Evolutionary conservation across 2,888 invertebrate species (phyloP).

Genomic region (Julus scanicus): DNA sequence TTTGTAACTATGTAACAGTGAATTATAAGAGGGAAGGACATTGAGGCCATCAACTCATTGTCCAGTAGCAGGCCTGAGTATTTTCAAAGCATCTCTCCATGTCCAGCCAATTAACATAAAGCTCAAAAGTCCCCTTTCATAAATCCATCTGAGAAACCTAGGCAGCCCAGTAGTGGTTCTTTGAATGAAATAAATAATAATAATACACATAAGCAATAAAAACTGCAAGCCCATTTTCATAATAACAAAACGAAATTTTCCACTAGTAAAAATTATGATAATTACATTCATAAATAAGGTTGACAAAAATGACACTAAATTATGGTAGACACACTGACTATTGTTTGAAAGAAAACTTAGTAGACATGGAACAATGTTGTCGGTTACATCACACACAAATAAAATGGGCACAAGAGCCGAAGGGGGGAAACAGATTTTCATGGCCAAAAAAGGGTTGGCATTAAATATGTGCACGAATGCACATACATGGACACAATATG

Average conservation of each 20-base stretch:
- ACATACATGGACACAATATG: slow-evolving; percentile 40
- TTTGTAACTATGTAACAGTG: background rate
- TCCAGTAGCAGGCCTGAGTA: background rate
- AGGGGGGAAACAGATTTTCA: slow-evolving; percentile 34
- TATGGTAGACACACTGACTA: slow-evolving; percentile 43
- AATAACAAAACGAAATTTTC: slow-evolving; percentile 44
- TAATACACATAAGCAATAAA: slow-evolving; percentile 37
- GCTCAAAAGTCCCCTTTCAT: slow-evolving; percentile 43
- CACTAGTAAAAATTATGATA: slow-evolving; percentile 50
- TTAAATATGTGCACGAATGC: slow-evolving; percentile 31
- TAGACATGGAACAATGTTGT: slow-evolving; percentile 49
- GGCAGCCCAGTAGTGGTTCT: slow-evolving; percentile 45
- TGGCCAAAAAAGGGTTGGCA: slow-evolving; percentile 16
- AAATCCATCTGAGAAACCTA: slow-evolving; percentile 40
- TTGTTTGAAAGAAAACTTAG: slow-evolving; percentile 47
- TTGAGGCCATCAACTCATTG: background rate
- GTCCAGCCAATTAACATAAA: slow-evolving; percentile 36
- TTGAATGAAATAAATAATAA: slow-evolving; percentile 47
- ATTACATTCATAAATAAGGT: slow-evolving; percentile 51
- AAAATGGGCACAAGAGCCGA: slow-evolving; percentile 19
- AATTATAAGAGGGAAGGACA: background rate
- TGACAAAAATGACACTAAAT: slow-evolving; percentile 48
- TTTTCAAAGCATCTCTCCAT: background rate
- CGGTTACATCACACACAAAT: slow-evolving; percentile 35
- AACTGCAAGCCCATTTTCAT: slow-evolving; percentile 29